phyloP scores from a whole-genome alignment of 2,888 invertebrate species.

The Uloborus plumipes region DNA sequence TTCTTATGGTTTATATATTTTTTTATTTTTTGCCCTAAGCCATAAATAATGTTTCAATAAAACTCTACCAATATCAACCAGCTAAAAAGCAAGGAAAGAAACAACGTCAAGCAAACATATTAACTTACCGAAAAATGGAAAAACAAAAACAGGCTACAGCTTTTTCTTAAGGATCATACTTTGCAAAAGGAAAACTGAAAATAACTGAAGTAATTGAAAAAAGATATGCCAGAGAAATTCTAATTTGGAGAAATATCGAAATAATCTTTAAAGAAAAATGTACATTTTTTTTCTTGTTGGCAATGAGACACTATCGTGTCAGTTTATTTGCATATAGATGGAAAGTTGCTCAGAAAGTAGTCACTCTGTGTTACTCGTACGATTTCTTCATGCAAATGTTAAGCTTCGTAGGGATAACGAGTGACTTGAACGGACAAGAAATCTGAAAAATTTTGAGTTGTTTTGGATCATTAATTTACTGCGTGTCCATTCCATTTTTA shows the following conservation, averaged over 20 bases:
- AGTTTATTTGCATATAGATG: constrained; percentile 52
- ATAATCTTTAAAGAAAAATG: constrained; percentile 33
- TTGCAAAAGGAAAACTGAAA: too few relatives aligned
- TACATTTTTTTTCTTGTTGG: too few relatives aligned
- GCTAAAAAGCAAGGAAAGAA: background rate
- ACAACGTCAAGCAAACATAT: background rate
- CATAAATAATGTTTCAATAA: too few relatives aligned
- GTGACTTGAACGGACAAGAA: too few relatives aligned
- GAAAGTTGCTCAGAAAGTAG: constrained; percentile 33
- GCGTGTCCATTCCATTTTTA: too few relatives aligned
- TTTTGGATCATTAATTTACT: too few relatives aligned
- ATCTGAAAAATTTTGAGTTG: too few relatives aligned
- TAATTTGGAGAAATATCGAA: constrained; percentile 50
- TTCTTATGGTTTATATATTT: too few relatives aligned
- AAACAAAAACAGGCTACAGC: too few relatives aligned
- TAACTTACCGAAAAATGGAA: background rate
- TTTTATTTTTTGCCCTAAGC: too few relatives aligned
- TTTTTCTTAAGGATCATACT: too few relatives aligned
- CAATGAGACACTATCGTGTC: constrained; percentile 7
- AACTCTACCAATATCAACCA: background rate
- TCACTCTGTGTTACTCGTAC: constrained; percentile 29
- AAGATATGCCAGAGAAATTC: constrained; percentile 8
- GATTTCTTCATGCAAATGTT: constrained; percentile 14
- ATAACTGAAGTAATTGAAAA: too few relatives aligned
- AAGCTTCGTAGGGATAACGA: constrained; percentile 12